Evolutionary conservation across 1,140 invertebrate species (phyloP), one percentile per base, ranked within the genome.

Genomic region (Bradysia coprophila): DNA sequence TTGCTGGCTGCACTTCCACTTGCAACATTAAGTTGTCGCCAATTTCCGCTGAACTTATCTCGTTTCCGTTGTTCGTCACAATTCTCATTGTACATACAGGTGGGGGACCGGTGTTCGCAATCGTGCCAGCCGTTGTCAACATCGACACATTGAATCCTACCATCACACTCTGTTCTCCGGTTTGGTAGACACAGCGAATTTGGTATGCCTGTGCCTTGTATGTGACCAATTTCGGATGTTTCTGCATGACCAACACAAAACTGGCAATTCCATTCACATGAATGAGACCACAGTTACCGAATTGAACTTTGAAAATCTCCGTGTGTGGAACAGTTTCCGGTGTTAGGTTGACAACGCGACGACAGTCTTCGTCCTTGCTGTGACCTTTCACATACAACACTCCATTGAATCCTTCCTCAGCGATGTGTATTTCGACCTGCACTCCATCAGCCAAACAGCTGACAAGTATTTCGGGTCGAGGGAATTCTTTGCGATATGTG

Each of bases 131-230:
- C 3, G 89, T 93, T 1, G 89, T 94, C 40, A 93, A 63, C 88
- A 93, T 93, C 1, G 87, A 90, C 1, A 94, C 88, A 52, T 93
- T 93, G 57, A 94, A 93, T 6, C 88, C 88, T 5, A 93, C 63
- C 0, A 85, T 92, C 0, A 94, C 86, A 42, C 89, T 91, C 60
- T 90, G 86, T 60, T 92, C 88, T 43, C 87, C 87, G 1, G 87
- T 92, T 61, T 90, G 83, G 57, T 93, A 93, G 39, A 92, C 79
- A 60, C 90, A 94, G 61, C 87, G 89, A 37, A 93, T 90, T 58
- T 92, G 86, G 62, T 93, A 94, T 1, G 90, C 89, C 64, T 91
- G 86, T 2, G 89, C 87, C 51, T 90, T 87, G 55, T 85, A 89
- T 4, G 90, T 94, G n/a, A 93, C 81, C 4, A 94, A 63, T 70